Conservation (phyloP, 2,888 invertebrate genomes). For the Gisinianus flammeolus region DNA sequence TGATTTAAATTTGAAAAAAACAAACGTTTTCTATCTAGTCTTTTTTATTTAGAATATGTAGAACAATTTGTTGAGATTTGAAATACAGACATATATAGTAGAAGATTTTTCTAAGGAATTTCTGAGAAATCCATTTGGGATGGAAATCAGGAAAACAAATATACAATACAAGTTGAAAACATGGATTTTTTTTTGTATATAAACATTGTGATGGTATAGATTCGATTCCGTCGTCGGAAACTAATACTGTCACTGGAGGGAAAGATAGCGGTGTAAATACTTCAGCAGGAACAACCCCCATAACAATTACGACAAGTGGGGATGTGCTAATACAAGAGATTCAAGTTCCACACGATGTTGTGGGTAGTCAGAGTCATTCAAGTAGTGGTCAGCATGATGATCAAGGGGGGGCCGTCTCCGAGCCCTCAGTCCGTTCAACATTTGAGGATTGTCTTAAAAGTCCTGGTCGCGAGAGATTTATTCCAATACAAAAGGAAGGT, state of each 20-base stretch:
- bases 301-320: neutral
- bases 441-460: constrained; percentile 40
- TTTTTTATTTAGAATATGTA: neutral
- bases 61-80: neutral
- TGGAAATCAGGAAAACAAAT: neutral
- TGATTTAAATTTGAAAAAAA: neutral
- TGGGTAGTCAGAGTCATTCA: neutral
- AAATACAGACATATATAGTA: neutral
- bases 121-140: neutral
- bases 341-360: constrained; percentile 18
- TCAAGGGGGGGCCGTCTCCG: neutral
- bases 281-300: neutral
- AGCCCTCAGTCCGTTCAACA: constrained; percentile 10
- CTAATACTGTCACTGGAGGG: constrained; percentile 35
- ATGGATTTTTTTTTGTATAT: neutral
- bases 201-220: constrained; percentile 34
- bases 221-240: constrained; percentile 40
- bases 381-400: neutral
- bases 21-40: too few relatives aligned
- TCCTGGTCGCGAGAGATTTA: constrained; percentile 26
- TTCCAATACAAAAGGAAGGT: constrained; percentile 39
- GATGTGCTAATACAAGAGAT: constrained; percentile 41
- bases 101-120: neutral
- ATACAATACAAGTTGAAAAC: neutral
- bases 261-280: constrained; percentile 17